Conservation (phyloP, 1,140 invertebrate genomes). For the Nephila pilipes region DNA sequence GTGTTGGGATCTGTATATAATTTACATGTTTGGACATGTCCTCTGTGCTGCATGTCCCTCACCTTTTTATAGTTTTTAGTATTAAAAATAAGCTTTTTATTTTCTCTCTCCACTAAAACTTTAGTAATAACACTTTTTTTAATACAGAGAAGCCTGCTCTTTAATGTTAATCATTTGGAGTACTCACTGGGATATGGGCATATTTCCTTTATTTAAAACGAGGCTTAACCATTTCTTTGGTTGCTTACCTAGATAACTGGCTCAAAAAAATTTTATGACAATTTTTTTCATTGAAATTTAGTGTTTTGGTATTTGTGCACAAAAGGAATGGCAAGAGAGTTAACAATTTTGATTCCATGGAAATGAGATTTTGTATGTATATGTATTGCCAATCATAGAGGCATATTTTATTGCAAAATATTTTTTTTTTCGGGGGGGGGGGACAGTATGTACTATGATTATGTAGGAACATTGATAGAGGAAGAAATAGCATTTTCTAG, state of each 20-base stretch:
- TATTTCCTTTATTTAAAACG: background rate
- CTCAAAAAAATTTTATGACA: background rate
- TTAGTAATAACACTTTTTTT: slow-evolving; percentile 18
- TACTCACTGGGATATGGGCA: slow-evolving; percentile 23
- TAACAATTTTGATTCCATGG: too few species aligned
- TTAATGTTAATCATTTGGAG: background rate
- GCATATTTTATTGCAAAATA: too few species aligned
- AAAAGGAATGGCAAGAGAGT: background rate
- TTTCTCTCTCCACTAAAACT: slow-evolving; percentile 58
- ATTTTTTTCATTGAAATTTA: background rate
- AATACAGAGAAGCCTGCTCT: background rate
- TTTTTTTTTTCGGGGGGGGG: too few species aligned
- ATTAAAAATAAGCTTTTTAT: slow-evolving; percentile 56
- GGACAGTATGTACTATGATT: too few species aligned
- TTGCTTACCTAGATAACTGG: background rate
- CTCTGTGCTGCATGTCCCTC: slow-evolving; percentile 76
- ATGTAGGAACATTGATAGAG: too few species aligned
- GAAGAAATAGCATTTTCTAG: too few species aligned
- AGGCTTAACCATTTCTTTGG: slow-evolving; percentile 1
- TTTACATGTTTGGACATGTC: slow-evolving; percentile 76
- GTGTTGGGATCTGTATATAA: slow-evolving; percentile 74
- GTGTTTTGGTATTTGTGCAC: background rate
- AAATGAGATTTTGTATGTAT: too few species aligned
- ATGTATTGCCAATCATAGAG: too few species aligned
- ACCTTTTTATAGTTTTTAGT: slow-evolving; percentile 75